phyloP scores from a whole-genome alignment of 92 coral and sea anemone genomes.

The Montipora capitata region DNA sequence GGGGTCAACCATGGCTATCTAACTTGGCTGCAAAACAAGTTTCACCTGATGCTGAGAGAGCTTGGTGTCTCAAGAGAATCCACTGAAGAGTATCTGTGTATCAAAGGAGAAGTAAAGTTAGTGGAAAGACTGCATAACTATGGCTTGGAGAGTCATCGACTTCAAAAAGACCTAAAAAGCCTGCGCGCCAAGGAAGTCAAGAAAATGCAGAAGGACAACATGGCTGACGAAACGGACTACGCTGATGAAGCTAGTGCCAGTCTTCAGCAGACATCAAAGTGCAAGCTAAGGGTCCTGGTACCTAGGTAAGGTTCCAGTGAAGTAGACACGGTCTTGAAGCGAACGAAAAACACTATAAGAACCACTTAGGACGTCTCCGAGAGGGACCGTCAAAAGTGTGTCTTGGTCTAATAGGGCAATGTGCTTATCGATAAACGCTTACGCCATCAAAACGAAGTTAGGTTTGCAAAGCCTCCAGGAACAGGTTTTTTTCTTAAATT shows the following conservation, averaged over 20 bases:
- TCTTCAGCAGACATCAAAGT: constrained; percentile 18
- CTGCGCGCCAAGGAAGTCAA: constrained; percentile 68
- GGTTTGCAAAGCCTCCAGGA: too few species aligned
- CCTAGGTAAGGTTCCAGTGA: constrained; percentile 43
- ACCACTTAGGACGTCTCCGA: too few species aligned
- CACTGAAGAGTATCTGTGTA: constrained; percentile 81
- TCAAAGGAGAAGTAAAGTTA: constrained; percentile 70
- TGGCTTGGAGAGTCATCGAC: constrained; percentile 51
- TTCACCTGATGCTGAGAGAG: constrained; percentile 75
- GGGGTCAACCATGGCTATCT: constrained; percentile 90
- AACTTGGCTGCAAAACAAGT: constrained; percentile 83
- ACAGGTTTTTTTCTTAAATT: too few species aligned
- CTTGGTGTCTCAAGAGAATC: constrained; percentile 64
- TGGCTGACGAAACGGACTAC: constrained; percentile 36
- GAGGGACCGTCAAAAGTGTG: neutral
- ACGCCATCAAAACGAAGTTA: too few species aligned
- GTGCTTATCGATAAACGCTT: too few species aligned
- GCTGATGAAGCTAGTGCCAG: constrained; percentile 38
- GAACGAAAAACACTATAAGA: too few species aligned
- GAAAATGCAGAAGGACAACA: constrained; percentile 73
- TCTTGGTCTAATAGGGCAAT: too few species aligned
- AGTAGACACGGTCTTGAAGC: too few species aligned
- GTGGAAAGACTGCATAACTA: constrained; percentile 62
- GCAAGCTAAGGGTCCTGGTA: constrained; percentile 85
- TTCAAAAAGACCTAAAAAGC: constrained; percentile 61